Base-by-base conservation (phyloP, 2,797 vertebrate genomes). In the Arnoldichthys spilopterus region DNA sequence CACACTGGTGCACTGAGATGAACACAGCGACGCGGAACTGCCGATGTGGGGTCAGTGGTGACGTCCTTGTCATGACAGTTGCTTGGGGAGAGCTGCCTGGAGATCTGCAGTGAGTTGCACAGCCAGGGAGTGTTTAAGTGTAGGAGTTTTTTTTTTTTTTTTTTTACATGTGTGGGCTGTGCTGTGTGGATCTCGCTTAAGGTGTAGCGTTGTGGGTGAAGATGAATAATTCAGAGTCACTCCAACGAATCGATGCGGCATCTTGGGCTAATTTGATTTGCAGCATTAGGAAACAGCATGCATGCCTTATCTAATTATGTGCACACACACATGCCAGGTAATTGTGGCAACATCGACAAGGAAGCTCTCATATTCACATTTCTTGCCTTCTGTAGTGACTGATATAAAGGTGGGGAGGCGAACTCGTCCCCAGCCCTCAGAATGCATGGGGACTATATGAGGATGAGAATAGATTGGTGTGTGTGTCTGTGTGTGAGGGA, bases 251-350 rank as follows among this genome's bases (percentile, higher is more conserved):
- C 91, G 88, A 94, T 94, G 89, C 89, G 89, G 91, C 89, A 91
- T 92, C 90, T 91, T 90, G 91, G 90, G 88, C 90, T 93, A 92
- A 93, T 92, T 93, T 92, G 89, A 93, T 92, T 91, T 92, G 89
- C 87, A 68, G 90, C 90, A 90, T 93, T 91, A 92, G 89, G 90
- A 89, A 91, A 91, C 91, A 91, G 92, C 88, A n/a, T 84, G 87
- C 88, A 85, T 92, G 90, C 87, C 88, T 93, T 91, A 92, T 92
- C 90, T 92, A 92, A 93, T 92, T 92, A 92, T 87, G 89, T 84
- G 89, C 88, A 47, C 43, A 47, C 43, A 47, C 43, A 47, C 43
- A 47, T 13, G 71, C 91, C 86, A 90, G 90, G 86, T 91, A 91
- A 92, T 90, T 90, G 87, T 90, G 84, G 85, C 86, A 85, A 88